These are phyloP conservation scores for Cirrhinus mrigala DNA, from an alignment of 2,797 vertebrate genomes.

Conservation along the genomic window DNA sequence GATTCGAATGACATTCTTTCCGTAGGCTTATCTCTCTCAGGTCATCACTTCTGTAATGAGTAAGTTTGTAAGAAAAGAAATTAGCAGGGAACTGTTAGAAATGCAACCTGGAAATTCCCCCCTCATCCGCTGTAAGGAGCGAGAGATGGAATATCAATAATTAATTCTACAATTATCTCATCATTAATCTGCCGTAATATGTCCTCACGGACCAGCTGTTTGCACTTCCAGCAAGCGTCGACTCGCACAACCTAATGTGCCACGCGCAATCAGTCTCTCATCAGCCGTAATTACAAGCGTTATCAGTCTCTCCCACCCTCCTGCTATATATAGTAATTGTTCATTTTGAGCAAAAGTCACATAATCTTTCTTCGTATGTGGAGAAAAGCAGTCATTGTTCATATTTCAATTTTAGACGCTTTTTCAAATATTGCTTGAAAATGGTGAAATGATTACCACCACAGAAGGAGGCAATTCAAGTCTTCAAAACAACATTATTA, in stretches of 20 bases:
- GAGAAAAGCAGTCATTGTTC: constrained; percentile 5
- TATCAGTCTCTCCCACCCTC: constrained; percentile 64
- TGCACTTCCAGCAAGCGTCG: constrained; percentile 52
- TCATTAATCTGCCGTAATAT: constrained; percentile 74
- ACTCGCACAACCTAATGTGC: constrained; percentile 69
- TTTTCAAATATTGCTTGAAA: background rate
- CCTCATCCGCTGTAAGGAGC: constrained; percentile 45
- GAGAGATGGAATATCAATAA: constrained; percentile 68
- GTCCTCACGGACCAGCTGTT: constrained; percentile 67
- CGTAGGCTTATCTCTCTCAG: constrained; percentile 13
- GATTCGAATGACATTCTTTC: background rate
- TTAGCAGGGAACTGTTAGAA: constrained; percentile 45
- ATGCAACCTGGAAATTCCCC: constrained; percentile 68
- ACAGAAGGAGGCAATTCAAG: background rate
- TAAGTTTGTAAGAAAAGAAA: constrained; percentile 31
- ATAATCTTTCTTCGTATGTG: background rate
- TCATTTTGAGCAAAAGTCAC: constrained; percentile 62
- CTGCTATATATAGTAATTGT: constrained; percentile 76
- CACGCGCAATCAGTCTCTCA: constrained; percentile 79
- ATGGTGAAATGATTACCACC: constrained; percentile 31
- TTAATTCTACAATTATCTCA: constrained; percentile 72
- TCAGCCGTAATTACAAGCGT: constrained; percentile 78
- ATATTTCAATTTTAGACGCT: background rate
- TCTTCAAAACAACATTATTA: constrained; percentile 33
- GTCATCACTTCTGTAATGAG: constrained; percentile 7